Evolutionary conservation across 2,888 invertebrate genomes (phyloP), one percentile per base, ranked within the genome.

Genomic region (Drosophila meridionalis): DNA sequence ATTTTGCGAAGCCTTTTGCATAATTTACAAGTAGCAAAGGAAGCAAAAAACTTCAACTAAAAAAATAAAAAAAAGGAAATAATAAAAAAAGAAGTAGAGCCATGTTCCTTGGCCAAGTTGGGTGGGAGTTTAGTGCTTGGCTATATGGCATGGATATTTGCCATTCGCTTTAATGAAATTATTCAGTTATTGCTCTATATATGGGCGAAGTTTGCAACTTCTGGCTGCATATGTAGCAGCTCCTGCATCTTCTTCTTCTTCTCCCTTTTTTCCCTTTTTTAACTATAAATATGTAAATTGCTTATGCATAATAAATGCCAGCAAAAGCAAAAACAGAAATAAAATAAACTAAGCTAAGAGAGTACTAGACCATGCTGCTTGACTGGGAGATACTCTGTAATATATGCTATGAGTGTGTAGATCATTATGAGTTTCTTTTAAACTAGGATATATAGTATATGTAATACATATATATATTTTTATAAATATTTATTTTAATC

Each of bases 11-110:
- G 83, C 78, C 89, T 90, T 87, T 87, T 87, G 89, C 90, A 87
- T 90, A 87, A 90, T 88, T 87, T 89, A 87, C 89, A 90, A 82
- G 86, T 81, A 76, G 89, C 79, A 80, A 78, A 64, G 67, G 76
- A 71, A 71, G 68, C 50, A 53, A 67, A 71, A 40, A 40, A 42
- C 56, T 56, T 3, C 56, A 72, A 42, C 20, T 42, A 47, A 57
- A 71, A 72, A n/a, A 52, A 45, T 43, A 48, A 36, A 55, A 6
- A 52, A 58, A 36, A 50, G 26, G 57, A 61, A 59, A 50, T 48
- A 72, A 56, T 59, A 72, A 55, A 71, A 55, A 71, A 72, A 59
- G 36, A 55, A 40, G 20, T 47, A 2, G 63, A 64, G 67, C 20
- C 20, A 81, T 42, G 52, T 30, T 43, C 53, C 40, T 43, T 28